These are phyloP conservation scores for Mamestra brassicae DNA, from an alignment of 2,888 invertebrate species.

Conservation along the genomic window DNA sequence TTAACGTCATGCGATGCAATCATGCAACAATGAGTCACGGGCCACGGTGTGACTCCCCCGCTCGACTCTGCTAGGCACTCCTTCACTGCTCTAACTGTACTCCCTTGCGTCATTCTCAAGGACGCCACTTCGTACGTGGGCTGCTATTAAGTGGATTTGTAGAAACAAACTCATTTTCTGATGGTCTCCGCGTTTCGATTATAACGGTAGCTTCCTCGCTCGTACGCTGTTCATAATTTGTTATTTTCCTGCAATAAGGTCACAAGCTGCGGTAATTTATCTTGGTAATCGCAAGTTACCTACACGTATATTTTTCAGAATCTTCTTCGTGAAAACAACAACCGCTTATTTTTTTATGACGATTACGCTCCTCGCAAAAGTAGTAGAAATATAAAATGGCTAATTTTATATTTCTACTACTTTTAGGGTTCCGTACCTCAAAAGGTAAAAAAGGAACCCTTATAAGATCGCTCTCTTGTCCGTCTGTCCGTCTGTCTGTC, in stretches of 20 bases:
- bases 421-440: no score
- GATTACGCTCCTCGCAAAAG: no score
- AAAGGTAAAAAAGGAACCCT: no score
- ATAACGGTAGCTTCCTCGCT: constrained; percentile 56
- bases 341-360: background rate
- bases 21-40: constrained; percentile 77
- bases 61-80: constrained; percentile 58
- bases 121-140: constrained; percentile 68
- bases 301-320: background rate
- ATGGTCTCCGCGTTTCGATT: constrained; percentile 53
- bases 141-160: constrained; percentile 57
- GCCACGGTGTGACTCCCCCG: constrained; percentile 54
- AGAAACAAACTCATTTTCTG: constrained; percentile 54
- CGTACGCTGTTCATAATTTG: constrained; percentile 28
- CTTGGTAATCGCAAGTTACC: background rate
- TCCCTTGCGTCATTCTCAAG: constrained; percentile 73
- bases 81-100: constrained; percentile 67
- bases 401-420: no score
- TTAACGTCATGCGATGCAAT: constrained; percentile 78
- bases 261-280: constrained; percentile 26
- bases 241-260: constrained; percentile 52
- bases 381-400: no score
- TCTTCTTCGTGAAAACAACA: background rate
- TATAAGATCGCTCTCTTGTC: no score
- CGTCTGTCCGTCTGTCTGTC: no score